phyloP scores from a whole-genome alignment of 2,113 vertebrate species.

The Amazona guildingii region DNA sequence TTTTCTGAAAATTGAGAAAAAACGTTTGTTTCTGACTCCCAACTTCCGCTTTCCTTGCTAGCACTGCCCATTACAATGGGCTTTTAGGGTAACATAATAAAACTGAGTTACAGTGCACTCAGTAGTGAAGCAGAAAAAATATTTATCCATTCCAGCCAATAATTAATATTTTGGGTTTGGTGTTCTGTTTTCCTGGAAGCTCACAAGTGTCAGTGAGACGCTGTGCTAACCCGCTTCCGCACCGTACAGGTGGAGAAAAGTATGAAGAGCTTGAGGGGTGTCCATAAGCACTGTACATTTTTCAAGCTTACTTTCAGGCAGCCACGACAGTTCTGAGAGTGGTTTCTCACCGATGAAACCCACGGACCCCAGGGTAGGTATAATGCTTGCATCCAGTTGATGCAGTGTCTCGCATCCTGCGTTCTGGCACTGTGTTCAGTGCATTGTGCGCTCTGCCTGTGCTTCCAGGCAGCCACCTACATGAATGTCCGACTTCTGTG shows the following conservation, averaged over 20 bases:
- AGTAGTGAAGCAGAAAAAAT: neutral
- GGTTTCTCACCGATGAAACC: neutral
- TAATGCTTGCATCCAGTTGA: neutral
- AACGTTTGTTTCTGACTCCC: neutral
- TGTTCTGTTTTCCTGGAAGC: constrained; percentile 22
- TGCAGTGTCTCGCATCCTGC: fast-evolving
- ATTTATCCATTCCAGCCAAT: neutral
- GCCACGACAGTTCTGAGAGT: neutral
- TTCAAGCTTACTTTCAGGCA: neutral
- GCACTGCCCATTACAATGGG: neutral
- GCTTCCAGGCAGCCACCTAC: neutral
- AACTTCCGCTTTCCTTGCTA: neutral
- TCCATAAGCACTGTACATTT: neutral
- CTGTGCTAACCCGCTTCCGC: neutral
- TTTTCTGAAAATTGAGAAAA: neutral
- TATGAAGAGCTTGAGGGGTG: fast-evolving
- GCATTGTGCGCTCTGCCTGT: fast-evolving
- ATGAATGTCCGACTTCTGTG: neutral
- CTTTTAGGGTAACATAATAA: neutral
- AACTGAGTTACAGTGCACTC: neutral
- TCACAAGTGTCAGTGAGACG: neutral
- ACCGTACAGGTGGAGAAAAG: neutral
- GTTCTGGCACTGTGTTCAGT: neutral
- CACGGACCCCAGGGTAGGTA: neutral
- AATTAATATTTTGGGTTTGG: neutral